Percentiles rank a stretch among this genome's conserved stretches.
Evolutionary conservation across 2,113 vertebrate genomes (phyloP).

Genomic region (Sylvietta virens): DNA sequence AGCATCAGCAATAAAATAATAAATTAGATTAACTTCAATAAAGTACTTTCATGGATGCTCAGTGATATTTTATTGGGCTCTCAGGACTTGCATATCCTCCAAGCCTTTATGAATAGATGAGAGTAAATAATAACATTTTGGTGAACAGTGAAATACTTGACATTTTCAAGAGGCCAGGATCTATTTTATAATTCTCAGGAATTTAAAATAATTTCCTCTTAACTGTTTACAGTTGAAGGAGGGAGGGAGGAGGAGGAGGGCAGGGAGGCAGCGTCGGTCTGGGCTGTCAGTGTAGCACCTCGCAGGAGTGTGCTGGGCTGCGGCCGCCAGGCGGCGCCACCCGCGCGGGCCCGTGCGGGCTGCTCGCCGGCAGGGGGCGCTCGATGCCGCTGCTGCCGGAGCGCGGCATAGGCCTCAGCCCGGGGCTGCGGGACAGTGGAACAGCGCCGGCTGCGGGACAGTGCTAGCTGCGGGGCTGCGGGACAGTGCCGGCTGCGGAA

Average conservation of each 20-base stretch:
- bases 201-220: not conserved
- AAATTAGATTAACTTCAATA: not conserved
- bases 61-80: not conserved
- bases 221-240: not conserved
- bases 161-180: not conserved
- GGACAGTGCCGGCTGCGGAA: too few species aligned
- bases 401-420: too few species aligned
- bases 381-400: too few species aligned
- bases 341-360: not conserved
- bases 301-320: accelerated
- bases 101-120: not conserved
- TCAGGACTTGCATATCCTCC: not conserved
- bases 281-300: accelerated
- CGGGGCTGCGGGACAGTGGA: not conserved
- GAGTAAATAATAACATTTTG: not conserved
- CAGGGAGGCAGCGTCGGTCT: accelerated
- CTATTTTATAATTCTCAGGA: not conserved
- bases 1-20: not conserved
- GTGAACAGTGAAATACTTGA: not conserved
- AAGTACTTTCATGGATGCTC: not conserved
- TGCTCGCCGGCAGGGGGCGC: not conserved
- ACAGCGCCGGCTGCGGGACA: accelerated
- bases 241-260: not conserved
- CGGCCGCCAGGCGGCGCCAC: not conserved
- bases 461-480: accelerated